Conservation (phyloP, 1,140 invertebrate species). For the Metopolophium dirhodum region DNA sequence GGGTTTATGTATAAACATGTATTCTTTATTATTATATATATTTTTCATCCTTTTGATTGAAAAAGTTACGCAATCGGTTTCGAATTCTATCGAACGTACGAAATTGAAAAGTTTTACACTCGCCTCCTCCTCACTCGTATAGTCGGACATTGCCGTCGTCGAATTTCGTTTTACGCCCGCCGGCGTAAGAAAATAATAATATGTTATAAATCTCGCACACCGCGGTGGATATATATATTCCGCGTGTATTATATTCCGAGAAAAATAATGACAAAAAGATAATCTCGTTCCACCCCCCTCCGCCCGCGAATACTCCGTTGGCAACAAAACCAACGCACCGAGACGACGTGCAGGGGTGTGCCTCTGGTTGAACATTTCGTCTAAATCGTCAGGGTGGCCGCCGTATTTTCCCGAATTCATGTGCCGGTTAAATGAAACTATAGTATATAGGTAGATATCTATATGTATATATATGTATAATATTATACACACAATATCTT, state of each 20-base stretch:
- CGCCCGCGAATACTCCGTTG: background rate
- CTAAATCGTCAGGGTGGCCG: background rate
- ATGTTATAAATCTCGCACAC: background rate
- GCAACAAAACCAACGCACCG: background rate
- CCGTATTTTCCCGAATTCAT: background rate
- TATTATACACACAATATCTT: background rate
- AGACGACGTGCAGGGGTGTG: background rate
- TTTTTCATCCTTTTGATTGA: background rate
- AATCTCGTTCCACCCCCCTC: background rate
- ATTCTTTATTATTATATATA: background rate
- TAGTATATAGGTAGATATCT: no score
- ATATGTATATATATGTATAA: no score
- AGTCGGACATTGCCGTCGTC: background rate
- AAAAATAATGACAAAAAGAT: constrained; percentile 44
- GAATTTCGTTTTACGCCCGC: constrained; percentile 48
- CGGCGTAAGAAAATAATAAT: constrained; percentile 3
- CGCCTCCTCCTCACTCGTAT: background rate
- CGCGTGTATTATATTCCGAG: background rate
- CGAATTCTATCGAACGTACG: constrained; percentile 24
- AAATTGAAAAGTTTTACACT: constrained; percentile 48
- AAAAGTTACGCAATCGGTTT: constrained; percentile 55
- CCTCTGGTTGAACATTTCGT: background rate
- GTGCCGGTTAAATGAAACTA: no score
- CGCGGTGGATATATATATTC: background rate
- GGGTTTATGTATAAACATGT: background rate